Conservation (phyloP, 2,113 vertebrate genomes). For the Mobula hypostoma region DNA sequence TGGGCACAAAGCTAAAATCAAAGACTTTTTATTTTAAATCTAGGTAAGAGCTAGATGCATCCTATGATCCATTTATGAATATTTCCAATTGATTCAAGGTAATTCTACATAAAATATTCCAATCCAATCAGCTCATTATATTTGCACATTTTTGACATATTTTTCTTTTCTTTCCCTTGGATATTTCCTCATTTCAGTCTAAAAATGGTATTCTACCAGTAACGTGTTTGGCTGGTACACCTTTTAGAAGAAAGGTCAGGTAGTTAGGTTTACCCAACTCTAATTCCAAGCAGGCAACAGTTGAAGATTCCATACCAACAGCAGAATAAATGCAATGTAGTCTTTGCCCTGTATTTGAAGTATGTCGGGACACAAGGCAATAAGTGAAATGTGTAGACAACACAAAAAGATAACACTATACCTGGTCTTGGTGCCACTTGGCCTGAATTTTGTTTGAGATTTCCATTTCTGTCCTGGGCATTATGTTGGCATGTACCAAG, state of each 20-base stretch:
- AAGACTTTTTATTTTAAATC: background rate
- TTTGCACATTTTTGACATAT: background rate
- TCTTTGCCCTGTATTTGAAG: background rate
- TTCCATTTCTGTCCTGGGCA: background rate
- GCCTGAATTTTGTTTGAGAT: background rate
- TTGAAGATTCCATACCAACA: too few species aligned
- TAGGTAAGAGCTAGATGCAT: slow-evolving; percentile 16
- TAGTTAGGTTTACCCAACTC: background rate
- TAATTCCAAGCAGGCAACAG: background rate
- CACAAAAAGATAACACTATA: background rate
- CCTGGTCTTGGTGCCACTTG: background rate
- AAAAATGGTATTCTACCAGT: background rate
- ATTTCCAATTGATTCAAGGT: background rate
- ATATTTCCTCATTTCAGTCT: background rate
- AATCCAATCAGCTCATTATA: background rate
- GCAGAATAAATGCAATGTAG: too few species aligned
- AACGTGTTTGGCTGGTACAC: background rate
- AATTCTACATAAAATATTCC: background rate
- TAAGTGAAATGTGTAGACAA: too few species aligned
- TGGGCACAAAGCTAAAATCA: slow-evolving; percentile 40
- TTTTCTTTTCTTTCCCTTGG: background rate
- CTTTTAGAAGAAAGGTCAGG: background rate
- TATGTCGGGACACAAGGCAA: background rate
- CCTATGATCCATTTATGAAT: background rate
- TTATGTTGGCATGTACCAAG: background rate